Evolutionary conservation across 2,888 invertebrate species (phyloP), one percentile per base, ranked within the genome.

Genomic region (Emmelina monodactyla): DNA sequence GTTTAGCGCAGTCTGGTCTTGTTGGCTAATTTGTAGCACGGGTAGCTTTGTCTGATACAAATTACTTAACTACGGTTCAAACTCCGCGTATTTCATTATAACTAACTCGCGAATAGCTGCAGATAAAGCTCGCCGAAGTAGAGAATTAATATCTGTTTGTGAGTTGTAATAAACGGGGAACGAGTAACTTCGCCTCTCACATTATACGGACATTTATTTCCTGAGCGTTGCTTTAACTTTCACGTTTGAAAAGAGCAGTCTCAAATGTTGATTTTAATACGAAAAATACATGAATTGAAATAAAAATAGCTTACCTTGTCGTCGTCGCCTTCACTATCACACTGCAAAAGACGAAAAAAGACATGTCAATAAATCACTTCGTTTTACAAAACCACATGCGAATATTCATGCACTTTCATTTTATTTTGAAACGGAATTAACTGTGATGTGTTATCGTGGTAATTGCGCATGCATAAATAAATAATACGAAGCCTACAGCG

Each of bases 271-370:
- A n/a, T n/a, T n/a, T n/a, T n/a, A n/a, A n/a, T n/a, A n/a, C n/a
- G n/a, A n/a, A n/a, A n/a, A n/a, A n/a, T n/a, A n/a, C n/a, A n/a
- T n/a, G n/a, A n/a, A 6, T 19, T 6, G 9, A 19, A 19, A 19
- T 19, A 9, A 19, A 57, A 51, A 49, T 44, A 57, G 76, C 88
- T 85, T 83, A 89, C 92, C 91, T 91, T 92, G 83, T 91, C 92
- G 82, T 91, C 92, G 82, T 91, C 91, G 82, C 89, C 91, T 85
- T 91, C 91, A 85, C 91, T 92, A 91, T 92, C 92, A 91, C 92
- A 92, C 92, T 92, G 86, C 51, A 87, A 88, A 70, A 80, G 70
- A 71, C 73, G 79, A 78, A 72, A 71, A 63, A 47, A 37, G 35
- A 44, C 39, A 46, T 54, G 40, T 25, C 11, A 25, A 25, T 25